These are phyloP conservation scores for Lissocephala sabroskyi DNA, from an alignment of 2,888 invertebrate genomes.

Conservation along the genomic window DNA sequence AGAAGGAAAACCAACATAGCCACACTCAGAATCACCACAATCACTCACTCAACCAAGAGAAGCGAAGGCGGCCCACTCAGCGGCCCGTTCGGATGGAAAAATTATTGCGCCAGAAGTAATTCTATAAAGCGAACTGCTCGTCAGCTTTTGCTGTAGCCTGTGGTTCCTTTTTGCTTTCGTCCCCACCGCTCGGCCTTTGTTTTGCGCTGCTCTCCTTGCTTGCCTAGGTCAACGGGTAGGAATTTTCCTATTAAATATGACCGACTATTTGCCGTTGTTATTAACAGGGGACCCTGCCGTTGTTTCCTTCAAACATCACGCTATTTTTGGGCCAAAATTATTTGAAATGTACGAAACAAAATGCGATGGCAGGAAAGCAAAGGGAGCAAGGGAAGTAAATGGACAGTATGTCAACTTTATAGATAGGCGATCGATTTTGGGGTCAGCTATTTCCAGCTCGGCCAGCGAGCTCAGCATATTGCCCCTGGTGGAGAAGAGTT, in stretches of 20 bases:
- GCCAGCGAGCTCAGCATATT: slow-evolving; percentile 36
- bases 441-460: slow-evolving; percentile 47
- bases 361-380: not conserved
- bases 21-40: slow-evolving; percentile 18
- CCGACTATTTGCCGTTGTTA: slow-evolving; percentile 9
- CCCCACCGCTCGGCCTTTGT: not conserved
- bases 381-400: too few relatives aligned
- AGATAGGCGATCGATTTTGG: slow-evolving; percentile 35
- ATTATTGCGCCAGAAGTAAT: slow-evolving; percentile 63
- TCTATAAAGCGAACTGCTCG: slow-evolving; percentile 55
- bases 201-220: slow-evolving; percentile 5
- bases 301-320: slow-evolving; percentile 24
- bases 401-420: slow-evolving; percentile 2
- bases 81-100: slow-evolving; percentile 54
- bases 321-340: slow-evolving; percentile 38
- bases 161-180: slow-evolving; percentile 3
- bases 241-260: slow-evolving; percentile 28
- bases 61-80: slow-evolving; percentile 41
- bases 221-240: not conserved
- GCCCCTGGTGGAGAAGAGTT: too few relatives aligned
- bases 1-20: slow-evolving; percentile 6
- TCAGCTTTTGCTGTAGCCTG: not conserved
- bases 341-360: slow-evolving; percentile 24
- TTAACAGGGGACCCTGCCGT: not conserved
- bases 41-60: slow-evolving; percentile 1